phyloP scores from a whole-genome alignment of 2,888 invertebrate species.

The Pteria penguin region DNA sequence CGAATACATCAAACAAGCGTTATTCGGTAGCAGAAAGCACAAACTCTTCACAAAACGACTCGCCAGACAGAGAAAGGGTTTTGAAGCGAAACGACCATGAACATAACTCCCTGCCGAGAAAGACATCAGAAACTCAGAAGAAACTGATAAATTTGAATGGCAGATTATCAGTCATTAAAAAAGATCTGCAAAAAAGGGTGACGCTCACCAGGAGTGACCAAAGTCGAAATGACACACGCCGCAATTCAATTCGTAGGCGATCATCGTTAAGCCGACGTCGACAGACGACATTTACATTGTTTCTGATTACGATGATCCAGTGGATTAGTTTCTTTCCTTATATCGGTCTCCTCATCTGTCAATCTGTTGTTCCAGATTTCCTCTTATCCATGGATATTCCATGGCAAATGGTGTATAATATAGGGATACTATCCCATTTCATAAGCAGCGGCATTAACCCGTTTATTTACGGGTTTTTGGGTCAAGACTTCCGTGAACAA shows the following conservation, averaged over 20 bases:
- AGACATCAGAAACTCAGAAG: background rate
- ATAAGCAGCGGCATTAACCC: slow-evolving; percentile 38
- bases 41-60: background rate
- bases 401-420: slow-evolving; percentile 31
- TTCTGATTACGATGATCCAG: slow-evolving; percentile 33
- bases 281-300: slow-evolving; percentile 20
- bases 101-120: background rate
- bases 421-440: slow-evolving; percentile 38
- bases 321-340: slow-evolving; percentile 38
- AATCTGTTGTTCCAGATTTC: slow-evolving; percentile 13
- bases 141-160: background rate
- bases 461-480: slow-evolving; percentile 39
- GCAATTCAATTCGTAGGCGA: background rate
- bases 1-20: background rate
- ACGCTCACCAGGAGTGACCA: background rate
- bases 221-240: background rate
- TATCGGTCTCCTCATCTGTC: slow-evolving; percentile 16
- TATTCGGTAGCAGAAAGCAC: background rate
- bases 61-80: background rate
- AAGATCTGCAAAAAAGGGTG: background rate
- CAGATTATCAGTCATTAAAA: too few species aligned
- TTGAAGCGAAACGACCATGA: too few species aligned
- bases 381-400: background rate
- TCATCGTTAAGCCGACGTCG: background rate
- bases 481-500: slow-evolving; percentile 32